These are phyloP conservation scores for Drosophila anomalata DNA, from an alignment of 2,888 invertebrate genomes.

Conservation along the genomic window DNA sequence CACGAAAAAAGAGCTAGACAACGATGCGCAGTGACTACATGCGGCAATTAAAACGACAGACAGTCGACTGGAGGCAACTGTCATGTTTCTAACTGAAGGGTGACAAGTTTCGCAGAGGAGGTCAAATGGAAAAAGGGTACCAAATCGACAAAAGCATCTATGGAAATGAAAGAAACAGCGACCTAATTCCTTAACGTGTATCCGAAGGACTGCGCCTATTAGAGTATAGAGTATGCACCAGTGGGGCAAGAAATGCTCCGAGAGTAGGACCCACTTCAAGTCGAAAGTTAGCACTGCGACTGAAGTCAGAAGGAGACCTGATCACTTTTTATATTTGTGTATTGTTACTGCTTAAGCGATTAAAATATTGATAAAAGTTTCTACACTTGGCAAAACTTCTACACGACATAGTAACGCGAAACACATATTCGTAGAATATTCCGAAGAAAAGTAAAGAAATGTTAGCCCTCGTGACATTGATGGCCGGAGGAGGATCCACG, in stretches of 20 bases:
- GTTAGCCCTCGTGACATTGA: constrained; percentile 10
- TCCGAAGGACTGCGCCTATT: too few species aligned
- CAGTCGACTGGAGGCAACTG: constrained; percentile 59
- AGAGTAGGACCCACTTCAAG: not conserved
- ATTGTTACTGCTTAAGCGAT: not conserved
- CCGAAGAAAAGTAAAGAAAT: not conserved
- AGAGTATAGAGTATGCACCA: too few species aligned
- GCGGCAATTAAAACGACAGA: constrained; percentile 68
- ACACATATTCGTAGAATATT: not conserved
- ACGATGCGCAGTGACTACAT: not conserved
- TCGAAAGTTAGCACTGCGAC: constrained; percentile 11
- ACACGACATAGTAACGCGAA: constrained; percentile 2
- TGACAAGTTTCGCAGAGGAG: constrained; percentile 31
- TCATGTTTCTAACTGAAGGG: constrained; percentile 59
- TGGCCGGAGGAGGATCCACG: constrained; percentile 3
- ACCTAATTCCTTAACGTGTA: not conserved
- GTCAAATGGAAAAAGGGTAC: not conserved
- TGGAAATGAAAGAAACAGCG: not conserved
- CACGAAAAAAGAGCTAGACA: constrained; percentile 21
- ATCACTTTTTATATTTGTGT: constrained; percentile 14
- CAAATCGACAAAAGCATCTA: not conserved
- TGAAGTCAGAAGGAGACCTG: constrained; percentile 14
- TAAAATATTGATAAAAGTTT: not conserved
- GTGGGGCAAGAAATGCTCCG: too few species aligned
- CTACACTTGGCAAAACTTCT: not conserved